phyloP scores from a whole-genome alignment of 2,797 vertebrate genomes.

The Danio kyathit region DNA sequence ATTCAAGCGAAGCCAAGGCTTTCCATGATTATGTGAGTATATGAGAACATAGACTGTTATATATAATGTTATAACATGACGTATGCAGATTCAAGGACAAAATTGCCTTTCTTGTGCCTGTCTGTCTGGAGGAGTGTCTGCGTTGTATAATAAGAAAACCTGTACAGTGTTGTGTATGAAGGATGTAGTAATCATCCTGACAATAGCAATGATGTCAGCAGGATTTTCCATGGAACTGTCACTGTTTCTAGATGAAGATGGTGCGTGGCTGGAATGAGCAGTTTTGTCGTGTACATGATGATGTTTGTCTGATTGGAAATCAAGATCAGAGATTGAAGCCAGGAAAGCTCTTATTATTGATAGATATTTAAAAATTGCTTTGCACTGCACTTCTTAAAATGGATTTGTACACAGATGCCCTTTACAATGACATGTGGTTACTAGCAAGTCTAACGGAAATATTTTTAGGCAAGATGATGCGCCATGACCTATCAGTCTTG shows the following conservation, averaged over 20 bases:
- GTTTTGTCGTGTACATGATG: neutral
- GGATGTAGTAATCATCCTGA: neutral
- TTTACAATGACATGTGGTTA: neutral
- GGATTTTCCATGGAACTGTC: slow-evolving; percentile 11
- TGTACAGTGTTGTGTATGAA: neutral
- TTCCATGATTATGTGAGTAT: slow-evolving; percentile 99
- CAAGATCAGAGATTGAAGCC: neutral
- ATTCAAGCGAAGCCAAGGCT: slow-evolving; percentile 99
- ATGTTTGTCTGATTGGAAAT: slow-evolving; percentile 12
- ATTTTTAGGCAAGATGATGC: neutral
- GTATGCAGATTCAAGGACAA: neutral
- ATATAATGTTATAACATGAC: slow-evolving; percentile 19
- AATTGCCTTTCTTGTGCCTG: slow-evolving; percentile 3
- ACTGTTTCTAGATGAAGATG: neutral
- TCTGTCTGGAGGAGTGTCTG: slow-evolving; percentile 7
- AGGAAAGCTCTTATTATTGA: slow-evolving; percentile 3
- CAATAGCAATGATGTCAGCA: slow-evolving; percentile 9
- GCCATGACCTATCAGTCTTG: neutral
- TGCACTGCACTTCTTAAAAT: neutral
- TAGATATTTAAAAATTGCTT: slow-evolving; percentile 8
- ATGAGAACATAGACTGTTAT: slow-evolving; percentile 68
- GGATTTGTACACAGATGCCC: neutral
- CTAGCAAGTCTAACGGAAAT: slow-evolving; percentile 7
- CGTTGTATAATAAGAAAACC: slow-evolving; percentile 22
- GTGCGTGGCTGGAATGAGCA: neutral